A percentile compares a stretch with the other conserved stretches of the same genome.
These are phyloP conservation scores for Drosophila parabipectinata DNA, from an alignment of 1,140 invertebrate genomes.

Conservation along the genomic window DNA sequence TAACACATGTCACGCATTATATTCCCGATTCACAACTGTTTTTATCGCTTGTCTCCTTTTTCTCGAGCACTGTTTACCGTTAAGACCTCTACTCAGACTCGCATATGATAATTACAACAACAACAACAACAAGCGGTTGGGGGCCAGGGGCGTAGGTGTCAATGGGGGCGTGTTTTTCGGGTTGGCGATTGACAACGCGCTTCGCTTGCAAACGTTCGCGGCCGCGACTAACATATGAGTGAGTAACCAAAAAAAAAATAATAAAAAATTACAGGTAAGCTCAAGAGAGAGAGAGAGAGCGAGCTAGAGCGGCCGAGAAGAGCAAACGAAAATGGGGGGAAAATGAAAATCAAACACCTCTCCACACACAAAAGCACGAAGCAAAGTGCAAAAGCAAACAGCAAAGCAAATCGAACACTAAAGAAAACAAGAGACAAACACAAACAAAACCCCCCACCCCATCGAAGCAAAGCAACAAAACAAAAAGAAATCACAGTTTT, in stretches of 20 bases:
- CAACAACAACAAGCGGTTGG: slow-evolving; percentile 5
- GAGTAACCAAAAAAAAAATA: slow-evolving; percentile 54
- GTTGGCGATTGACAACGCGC: slow-evolving; percentile 49
- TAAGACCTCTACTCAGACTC: slow-evolving; percentile 26
- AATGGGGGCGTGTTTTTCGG: slow-evolving; percentile 29
- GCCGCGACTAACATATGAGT: slow-evolving; percentile 66
- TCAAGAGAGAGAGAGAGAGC: slow-evolving; percentile 23
- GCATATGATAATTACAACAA: slow-evolving; percentile 40
- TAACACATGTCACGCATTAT: slow-evolving; percentile 52
- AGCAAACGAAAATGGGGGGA: slow-evolving; percentile 12
- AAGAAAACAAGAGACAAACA: slow-evolving; percentile 31
- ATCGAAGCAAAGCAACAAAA: slow-evolving; percentile 36
- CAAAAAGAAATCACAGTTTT: slow-evolving; percentile 60
- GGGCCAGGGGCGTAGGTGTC: slow-evolving; percentile 23
- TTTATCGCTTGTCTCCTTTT: slow-evolving; percentile 40
- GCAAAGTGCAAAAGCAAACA: slow-evolving; percentile 69
- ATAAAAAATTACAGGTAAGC: not conserved
- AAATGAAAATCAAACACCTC: slow-evolving; percentile 37
- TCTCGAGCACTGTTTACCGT: slow-evolving; percentile 32
- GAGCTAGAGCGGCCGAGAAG: slow-evolving; percentile 8
- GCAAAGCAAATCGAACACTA: slow-evolving; percentile 39
- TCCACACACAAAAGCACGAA: slow-evolving; percentile 43
- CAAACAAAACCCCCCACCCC: slow-evolving; percentile 15
- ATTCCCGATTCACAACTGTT: slow-evolving; percentile 31
- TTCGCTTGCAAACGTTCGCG: slow-evolving; percentile 67